A percentile compares a stretch with the other conserved stretches of the same genome.
phyloP scores from a whole-genome alignment of 2,888 invertebrate genomes.

The Andricus curvator region DNA sequence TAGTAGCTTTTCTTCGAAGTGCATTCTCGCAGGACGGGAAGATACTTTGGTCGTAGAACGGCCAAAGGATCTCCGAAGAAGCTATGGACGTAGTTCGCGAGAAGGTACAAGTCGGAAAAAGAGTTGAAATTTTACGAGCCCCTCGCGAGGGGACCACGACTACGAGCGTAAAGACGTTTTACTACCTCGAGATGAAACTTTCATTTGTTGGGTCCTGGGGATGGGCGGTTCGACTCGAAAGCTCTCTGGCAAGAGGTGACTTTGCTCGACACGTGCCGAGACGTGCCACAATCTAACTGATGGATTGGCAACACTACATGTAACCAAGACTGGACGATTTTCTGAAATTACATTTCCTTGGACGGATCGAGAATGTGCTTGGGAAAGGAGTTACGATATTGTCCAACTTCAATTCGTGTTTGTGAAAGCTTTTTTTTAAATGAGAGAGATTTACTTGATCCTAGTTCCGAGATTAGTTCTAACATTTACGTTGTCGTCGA shows the following conservation, averaged over 20 bases:
- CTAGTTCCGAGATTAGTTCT: neutral
- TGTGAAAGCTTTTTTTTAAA: slow-evolving; percentile 41
- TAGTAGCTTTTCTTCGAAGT: slow-evolving; percentile 44
- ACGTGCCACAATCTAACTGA: slow-evolving; percentile 39
- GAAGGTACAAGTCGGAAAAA: slow-evolving; percentile 34
- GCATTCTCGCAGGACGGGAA: slow-evolving; percentile 44
- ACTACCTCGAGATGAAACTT: slow-evolving; percentile 67
- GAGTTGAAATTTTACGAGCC: slow-evolving; percentile 59
- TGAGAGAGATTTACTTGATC: neutral
- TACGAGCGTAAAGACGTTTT: slow-evolving; percentile 63
- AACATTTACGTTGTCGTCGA: neutral
- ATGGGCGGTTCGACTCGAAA: slow-evolving; percentile 10
- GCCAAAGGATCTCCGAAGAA: slow-evolving; percentile 14
- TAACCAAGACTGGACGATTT: slow-evolving; percentile 29
- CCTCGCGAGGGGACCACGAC: slow-evolving; percentile 38
- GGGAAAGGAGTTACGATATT: slow-evolving; percentile 27
- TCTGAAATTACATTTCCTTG: slow-evolving; percentile 19
- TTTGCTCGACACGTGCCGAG: slow-evolving; percentile 36
- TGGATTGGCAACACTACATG: slow-evolving; percentile 11
- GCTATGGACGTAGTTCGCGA: slow-evolving; percentile 34
- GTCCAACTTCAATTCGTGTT: slow-evolving; percentile 24
- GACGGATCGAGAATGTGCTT: slow-evolving; percentile 37
- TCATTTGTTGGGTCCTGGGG: slow-evolving; percentile 53
- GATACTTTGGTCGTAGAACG: slow-evolving; percentile 21
- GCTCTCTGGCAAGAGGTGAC: neutral